These are phyloP conservation scores for Laterallus jamaicensis DNA, from an alignment of 2,113 vertebrate genomes.

Conservation along the genomic window DNA sequence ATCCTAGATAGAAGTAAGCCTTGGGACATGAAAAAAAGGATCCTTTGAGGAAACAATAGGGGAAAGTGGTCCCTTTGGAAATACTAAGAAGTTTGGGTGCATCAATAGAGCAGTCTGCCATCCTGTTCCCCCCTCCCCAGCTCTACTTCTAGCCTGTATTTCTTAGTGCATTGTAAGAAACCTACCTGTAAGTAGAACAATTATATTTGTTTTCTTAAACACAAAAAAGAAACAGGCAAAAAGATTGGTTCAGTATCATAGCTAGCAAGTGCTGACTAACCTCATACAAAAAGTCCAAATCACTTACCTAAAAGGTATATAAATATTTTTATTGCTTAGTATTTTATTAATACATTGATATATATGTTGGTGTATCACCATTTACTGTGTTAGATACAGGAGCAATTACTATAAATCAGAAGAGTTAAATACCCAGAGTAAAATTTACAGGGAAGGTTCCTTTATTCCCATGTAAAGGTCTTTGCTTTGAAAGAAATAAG, in stretches of 20 bases:
- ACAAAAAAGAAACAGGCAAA: background rate
- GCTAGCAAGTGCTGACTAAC: background rate
- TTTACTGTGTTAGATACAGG: background rate
- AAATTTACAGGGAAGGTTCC: background rate
- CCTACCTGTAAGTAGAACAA: background rate
- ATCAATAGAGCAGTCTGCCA: background rate
- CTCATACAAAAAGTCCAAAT: background rate
- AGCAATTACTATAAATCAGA: background rate
- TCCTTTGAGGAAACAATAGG: background rate
- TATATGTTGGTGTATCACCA: background rate
- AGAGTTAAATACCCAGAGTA: background rate
- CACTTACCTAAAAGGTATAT: background rate
- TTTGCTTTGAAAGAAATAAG: background rate
- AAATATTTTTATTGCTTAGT: background rate
- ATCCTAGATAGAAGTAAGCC: background rate
- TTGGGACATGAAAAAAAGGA: background rate
- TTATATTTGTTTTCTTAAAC: background rate
- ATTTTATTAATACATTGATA: background rate
- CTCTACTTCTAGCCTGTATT: background rate
- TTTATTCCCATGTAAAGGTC: background rate
- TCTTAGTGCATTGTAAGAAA: background rate
- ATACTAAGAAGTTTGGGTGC: background rate
- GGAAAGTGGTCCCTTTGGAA: background rate
- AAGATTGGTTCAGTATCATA: background rate
- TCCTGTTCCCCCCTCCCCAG: no score